These are phyloP conservation scores for Limanda limanda DNA, from an alignment of 2,113 vertebrate species.

Conservation along the genomic window DNA sequence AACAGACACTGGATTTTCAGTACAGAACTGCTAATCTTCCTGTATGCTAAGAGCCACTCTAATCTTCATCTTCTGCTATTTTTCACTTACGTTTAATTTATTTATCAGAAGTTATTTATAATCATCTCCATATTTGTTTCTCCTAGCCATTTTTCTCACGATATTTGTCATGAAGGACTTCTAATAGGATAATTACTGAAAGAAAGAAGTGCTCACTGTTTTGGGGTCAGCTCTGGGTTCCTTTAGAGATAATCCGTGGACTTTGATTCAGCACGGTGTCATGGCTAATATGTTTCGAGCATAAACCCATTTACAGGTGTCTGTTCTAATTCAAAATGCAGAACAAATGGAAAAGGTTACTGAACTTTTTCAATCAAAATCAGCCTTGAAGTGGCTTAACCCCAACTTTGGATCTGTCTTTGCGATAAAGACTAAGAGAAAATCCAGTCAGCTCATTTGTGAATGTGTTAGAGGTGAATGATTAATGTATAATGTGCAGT, in stretches of 20 bases:
- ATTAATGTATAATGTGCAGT: constrained; percentile 26
- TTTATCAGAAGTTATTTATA: not conserved
- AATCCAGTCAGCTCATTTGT: not conserved
- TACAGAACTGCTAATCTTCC: too few relatives aligned
- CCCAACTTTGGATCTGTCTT: not conserved
- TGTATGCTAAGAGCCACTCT: too few relatives aligned
- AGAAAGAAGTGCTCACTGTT: not conserved
- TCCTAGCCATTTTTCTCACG: too few relatives aligned
- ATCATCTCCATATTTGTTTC: not conserved
- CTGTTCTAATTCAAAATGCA: constrained; percentile 31
- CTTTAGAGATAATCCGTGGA: too few relatives aligned
- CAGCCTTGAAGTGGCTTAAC: constrained; percentile 9
- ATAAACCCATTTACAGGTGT: constrained; percentile 32
- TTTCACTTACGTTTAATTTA: not conserved
- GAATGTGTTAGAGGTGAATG: constrained; percentile 22
- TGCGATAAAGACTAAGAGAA: too few relatives aligned
- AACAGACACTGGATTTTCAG: too few relatives aligned
- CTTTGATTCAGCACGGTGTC: too few relatives aligned
- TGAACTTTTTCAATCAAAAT: constrained; percentile 26
- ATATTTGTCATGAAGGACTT: not conserved
- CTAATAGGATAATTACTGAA: not conserved
- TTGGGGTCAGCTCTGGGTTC: not conserved
- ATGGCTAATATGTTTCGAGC: constrained; percentile 11
- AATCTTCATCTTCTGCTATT: not conserved
- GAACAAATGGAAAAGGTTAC: constrained; percentile 8